phyloP scores from a whole-genome alignment of 92 coral and sea anemone genomes.

The Isaurus tuberculatus region DNA sequence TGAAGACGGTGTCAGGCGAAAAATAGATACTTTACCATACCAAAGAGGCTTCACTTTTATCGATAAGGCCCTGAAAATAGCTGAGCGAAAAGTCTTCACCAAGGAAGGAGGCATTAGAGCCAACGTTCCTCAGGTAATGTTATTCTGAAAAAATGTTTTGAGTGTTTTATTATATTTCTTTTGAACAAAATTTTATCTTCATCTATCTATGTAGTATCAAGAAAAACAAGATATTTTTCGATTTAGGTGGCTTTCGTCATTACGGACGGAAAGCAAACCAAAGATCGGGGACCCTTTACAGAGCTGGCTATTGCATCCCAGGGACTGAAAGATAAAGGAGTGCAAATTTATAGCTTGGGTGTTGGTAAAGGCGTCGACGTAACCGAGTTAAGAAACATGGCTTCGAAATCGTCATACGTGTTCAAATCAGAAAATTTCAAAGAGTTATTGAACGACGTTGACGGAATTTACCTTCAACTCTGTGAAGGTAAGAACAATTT shows the following conservation, averaged over 20 bases:
- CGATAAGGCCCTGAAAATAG: not conserved
- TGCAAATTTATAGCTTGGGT: slow-evolving; percentile 10
- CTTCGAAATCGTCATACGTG: not conserved
- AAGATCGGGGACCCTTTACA: slow-evolving; percentile 11
- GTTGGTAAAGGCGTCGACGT: not conserved
- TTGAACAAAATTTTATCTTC: not conserved
- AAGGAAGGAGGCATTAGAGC: slow-evolving; percentile 8
- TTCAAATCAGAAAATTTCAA: not conserved
- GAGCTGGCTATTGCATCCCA: slow-evolving; percentile 5
- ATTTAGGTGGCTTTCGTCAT: slow-evolving; percentile 30
- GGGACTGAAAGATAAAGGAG: slow-evolving; percentile 22
- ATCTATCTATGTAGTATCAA: not conserved
- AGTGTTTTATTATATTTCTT: not conserved
- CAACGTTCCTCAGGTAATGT: slow-evolving; percentile 26
- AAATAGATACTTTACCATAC: not conserved
- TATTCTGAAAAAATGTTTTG: not conserved
- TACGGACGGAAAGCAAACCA: slow-evolving; percentile 27
- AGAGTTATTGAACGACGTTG: not conserved
- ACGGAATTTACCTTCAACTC: not conserved
- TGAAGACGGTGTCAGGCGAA: not conserved
- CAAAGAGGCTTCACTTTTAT: slow-evolving; percentile 17
- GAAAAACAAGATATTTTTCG: not conserved
- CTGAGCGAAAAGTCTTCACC: slow-evolving; percentile 1
- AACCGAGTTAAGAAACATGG: slow-evolving; percentile 4
- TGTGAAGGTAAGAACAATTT: slow-evolving; percentile 1